A percentile compares a stretch with the other conserved stretches of the same genome.
Conservation (phyloP, 2,797 vertebrate genomes). For the Erpetoichthys calabaricus region DNA sequence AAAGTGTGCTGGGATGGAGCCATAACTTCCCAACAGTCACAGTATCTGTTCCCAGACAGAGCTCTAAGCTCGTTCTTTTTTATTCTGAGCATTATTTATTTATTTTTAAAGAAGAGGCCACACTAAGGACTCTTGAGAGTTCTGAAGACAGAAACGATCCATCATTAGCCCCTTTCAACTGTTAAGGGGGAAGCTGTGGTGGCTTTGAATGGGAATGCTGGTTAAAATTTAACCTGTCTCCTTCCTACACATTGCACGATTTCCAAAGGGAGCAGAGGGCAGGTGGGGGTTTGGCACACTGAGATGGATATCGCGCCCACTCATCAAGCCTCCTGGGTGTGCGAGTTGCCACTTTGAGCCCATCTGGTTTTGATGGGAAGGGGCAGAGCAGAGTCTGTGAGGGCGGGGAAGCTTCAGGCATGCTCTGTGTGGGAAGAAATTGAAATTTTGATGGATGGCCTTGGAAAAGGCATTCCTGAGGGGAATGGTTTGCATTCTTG, state of each 20-base stretch:
- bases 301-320: conserved; percentile 29
- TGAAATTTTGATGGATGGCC: conserved; percentile 7
- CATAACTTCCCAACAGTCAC: too few species aligned
- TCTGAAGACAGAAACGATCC: conserved; percentile 50
- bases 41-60: too few species aligned
- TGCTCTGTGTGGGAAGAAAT: conserved; percentile 39
- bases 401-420: conserved; percentile 11
- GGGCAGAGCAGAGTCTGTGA: conserved; percentile 21
- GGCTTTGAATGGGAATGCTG: conserved; percentile 55
- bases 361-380: conserved; percentile 50
- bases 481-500: conserved; percentile 23
- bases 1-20: too few species aligned
- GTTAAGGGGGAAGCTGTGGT: conserved; percentile 60
- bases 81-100: too few species aligned
- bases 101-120: too few species aligned
- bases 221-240: conserved; percentile 95
- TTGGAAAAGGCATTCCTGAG: conserved; percentile 14
- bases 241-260: conserved; percentile 47
- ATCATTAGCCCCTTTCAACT: conserved; percentile 40
- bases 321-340: conserved; percentile 28
- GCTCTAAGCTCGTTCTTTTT: too few species aligned
- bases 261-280: conserved; percentile 47
- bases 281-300: neutral
- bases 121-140: conserved; percentile 9
- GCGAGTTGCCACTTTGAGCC: conserved; percentile 25